Conservation (phyloP, 37 sponge, comb jelly and placozoan species). For the Beroe forskalii region DNA sequence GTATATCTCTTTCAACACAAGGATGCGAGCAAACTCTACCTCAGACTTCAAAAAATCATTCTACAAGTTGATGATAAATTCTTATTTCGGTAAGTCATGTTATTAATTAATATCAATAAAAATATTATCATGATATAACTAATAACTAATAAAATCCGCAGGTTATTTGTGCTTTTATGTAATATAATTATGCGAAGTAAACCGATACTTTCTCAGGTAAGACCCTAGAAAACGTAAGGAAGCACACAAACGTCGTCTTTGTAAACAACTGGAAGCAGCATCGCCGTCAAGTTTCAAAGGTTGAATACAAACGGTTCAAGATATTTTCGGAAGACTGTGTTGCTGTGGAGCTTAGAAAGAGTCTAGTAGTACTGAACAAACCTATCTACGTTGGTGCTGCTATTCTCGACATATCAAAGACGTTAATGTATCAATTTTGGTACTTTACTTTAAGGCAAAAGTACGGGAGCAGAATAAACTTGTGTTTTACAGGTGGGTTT, state of each 20-base stretch:
- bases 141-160: too few relatives aligned
- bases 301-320: neutral
- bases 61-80: neutral
- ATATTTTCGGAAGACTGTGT: neutral
- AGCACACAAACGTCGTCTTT: neutral
- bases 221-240: too few relatives aligned
- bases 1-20: constrained; percentile 32
- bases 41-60: neutral
- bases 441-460: neutral
- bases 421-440: neutral
- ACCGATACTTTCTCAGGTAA: too few relatives aligned
- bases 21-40: neutral
- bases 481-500: neutral
- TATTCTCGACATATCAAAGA: neutral
- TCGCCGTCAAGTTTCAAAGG: neutral
- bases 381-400: neutral
- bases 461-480: neutral
- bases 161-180: too few relatives aligned
- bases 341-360: neutral
- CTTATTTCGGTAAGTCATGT: neutral
- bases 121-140: too few relatives aligned
- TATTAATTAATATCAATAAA: too few relatives aligned
- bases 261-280: neutral
- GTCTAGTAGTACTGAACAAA: neutral
- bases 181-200: too few relatives aligned